Percentiles rank a stretch among this genome's conserved stretches.
These are phyloP conservation scores for Drosophila kohkoa DNA, from an alignment of 1,140 invertebrate species.

Conservation along the genomic window DNA sequence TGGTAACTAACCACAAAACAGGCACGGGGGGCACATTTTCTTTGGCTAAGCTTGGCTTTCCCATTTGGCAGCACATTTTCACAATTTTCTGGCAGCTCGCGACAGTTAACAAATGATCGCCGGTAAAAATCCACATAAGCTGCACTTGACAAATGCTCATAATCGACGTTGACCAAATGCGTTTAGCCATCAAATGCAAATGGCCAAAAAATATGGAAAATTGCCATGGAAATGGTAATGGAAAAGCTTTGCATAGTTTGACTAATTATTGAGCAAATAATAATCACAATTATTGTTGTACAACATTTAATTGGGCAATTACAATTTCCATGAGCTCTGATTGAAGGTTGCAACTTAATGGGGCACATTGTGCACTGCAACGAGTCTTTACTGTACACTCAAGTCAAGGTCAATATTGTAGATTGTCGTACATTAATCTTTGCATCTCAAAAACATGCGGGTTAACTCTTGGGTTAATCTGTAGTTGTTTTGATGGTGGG, in stretches of 20 bases:
- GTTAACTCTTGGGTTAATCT: constrained; percentile 17
- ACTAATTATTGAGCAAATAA: constrained; percentile 35
- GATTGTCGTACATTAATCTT: constrained; percentile 33
- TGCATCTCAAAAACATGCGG: constrained; percentile 23
- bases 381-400: constrained; percentile 21
- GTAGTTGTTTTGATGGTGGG: constrained; percentile 1
- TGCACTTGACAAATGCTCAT: constrained; percentile 37
- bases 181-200: constrained; percentile 29
- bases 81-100: constrained; percentile 21
- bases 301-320: constrained; percentile 11
- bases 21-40: background rate
- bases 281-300: constrained; percentile 14
- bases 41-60: constrained; percentile 14
- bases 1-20: constrained; percentile 38
- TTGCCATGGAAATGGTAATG: constrained; percentile 17
- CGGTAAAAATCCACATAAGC: constrained; percentile 13
- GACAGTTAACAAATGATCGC: constrained; percentile 29
- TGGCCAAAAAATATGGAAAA: constrained; percentile 23
- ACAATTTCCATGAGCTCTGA: constrained; percentile 5
- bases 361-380: background rate
- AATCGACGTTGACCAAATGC: constrained; percentile 14
- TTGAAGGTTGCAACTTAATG: constrained; percentile 26
- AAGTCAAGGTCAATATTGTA: constrained; percentile 30
- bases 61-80: constrained; percentile 33
- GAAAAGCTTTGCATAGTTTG: constrained; percentile 20